These are phyloP conservation scores for Myotis daubentonii DNA, from an alignment of 2,797 vertebrate species.

Conservation along the genomic window DNA sequence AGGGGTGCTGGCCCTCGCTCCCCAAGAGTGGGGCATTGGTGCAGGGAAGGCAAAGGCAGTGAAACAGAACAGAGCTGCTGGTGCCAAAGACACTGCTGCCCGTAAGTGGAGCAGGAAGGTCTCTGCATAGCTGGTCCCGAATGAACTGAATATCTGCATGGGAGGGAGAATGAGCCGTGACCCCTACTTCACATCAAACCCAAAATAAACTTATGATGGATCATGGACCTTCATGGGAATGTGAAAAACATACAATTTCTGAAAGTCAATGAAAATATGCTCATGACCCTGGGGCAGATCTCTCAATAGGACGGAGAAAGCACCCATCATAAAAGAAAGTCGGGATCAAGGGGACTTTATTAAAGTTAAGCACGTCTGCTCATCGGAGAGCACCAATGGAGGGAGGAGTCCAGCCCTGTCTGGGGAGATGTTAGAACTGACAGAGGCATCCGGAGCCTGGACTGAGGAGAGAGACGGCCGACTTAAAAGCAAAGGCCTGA, in stretches of 20 bases:
- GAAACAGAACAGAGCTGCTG: not conserved
- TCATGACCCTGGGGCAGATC: not conserved
- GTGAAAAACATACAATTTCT: not conserved
- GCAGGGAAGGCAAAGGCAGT: not conserved
- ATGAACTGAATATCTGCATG: accelerated
- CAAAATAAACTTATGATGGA: not conserved
- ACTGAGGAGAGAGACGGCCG: not conserved
- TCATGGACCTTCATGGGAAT: not conserved
- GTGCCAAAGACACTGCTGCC: not conserved
- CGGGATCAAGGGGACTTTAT: accelerated
- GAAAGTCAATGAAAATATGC: not conserved
- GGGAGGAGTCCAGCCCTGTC: not conserved
- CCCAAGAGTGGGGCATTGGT: no score
- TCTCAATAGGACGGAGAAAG: not conserved
- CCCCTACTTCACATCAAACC: not conserved
- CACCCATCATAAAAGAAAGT: not conserved
- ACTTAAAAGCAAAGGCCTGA: not conserved
- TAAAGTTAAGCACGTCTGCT: no score
- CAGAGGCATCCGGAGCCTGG: not conserved
- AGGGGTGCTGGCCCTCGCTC: not conserved
- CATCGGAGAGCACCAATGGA: not conserved
- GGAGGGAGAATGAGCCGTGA: not conserved
- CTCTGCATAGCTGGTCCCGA: not conserved
- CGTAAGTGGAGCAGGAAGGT: not conserved
- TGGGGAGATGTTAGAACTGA: not conserved